Conservation (phyloP, 1,140 invertebrate species). For the Venustaconcha ellipsiformis region DNA sequence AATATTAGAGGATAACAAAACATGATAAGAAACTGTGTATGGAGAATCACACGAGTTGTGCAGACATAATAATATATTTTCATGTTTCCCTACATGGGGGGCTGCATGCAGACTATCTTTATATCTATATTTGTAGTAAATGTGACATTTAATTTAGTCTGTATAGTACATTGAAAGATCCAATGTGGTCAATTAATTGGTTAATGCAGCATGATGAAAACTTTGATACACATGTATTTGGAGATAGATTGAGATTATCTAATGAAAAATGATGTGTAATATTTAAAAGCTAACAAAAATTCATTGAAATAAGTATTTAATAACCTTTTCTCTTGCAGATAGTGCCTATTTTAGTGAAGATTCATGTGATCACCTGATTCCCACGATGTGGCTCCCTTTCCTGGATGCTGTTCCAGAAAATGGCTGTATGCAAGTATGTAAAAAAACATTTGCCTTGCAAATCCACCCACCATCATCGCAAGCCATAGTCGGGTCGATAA, state of each 20-base stretch:
- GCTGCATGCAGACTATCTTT: neutral
- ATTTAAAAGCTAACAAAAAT: neutral
- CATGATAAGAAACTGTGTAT: neutral
- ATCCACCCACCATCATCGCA: too few species aligned
- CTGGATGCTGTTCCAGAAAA: constrained; percentile 51
- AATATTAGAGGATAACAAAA: neutral
- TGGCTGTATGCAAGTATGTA: constrained; percentile 53
- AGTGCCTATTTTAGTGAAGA: constrained; percentile 55
- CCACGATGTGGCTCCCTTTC: constrained; percentile 59
- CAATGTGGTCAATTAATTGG: neutral
- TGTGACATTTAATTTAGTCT: neutral
- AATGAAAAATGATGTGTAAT: neutral
- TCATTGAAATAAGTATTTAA: neutral
- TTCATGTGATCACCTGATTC: constrained; percentile 54
- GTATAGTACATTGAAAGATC: neutral
- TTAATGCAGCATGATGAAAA: neutral
- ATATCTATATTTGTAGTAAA: neutral
- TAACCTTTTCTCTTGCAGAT: constrained; percentile 37
- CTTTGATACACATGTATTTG: neutral
- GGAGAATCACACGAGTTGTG: too few species aligned
- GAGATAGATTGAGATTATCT: neutral
- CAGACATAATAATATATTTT: neutral
- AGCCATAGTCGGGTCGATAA: too few species aligned
- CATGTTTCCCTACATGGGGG: neutral
- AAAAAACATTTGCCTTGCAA: too few species aligned